Base-by-base conservation (phyloP, 2,888 invertebrate genomes). In the Belgica antarctica region DNA sequence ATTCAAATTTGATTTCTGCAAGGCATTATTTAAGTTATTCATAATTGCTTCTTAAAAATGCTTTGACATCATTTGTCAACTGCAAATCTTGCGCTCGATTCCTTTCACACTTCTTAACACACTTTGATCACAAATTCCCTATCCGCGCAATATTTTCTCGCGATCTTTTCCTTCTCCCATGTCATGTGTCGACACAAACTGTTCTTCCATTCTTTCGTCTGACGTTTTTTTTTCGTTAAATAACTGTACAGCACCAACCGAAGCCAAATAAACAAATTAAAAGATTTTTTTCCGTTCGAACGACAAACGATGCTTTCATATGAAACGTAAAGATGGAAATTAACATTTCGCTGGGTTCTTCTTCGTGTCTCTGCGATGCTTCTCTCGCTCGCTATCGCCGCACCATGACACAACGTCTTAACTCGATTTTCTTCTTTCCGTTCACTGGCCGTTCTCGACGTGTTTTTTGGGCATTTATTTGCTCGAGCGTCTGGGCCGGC, bases 191-290 rank as follows among this genome's bases (percentile, higher is more conserved):
- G 12, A 62, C 62, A 27, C 27, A n/a, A 31, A 62, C 62, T 62
- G 62, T 62, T 62, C 62, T 62, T 62, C 27, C 59, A 31, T 59
- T 59, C 59, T 59, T n/a, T n/a, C n/a, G n/a, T n/a, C n/a, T n/a
- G n/a, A n/a, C n/a, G n/a, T n/a, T n/a, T n/a, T 22, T 2, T 59
- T 59, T 62, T 62, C 62, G 62, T 31, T 22, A 22, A 47, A 66
- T 66, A 66, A 66, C 65, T 66, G 65, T 66, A 66, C 65, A 66
- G 28, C 41, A 66, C 27, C 47, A 47, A 47, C 47, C 65, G 41
- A 66, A 66, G 47, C 65, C 65, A 66, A 66, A 66, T 28, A 66
- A 66, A 66, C 65, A 66, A 66, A 66, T 66, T 66, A 66, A 66
- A 66, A 19, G 65, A 47, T 27, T 19, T 27, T 63, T 46, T 63